Conservation (phyloP, 2,797 vertebrate genomes). For the Pampus argenteus region DNA sequence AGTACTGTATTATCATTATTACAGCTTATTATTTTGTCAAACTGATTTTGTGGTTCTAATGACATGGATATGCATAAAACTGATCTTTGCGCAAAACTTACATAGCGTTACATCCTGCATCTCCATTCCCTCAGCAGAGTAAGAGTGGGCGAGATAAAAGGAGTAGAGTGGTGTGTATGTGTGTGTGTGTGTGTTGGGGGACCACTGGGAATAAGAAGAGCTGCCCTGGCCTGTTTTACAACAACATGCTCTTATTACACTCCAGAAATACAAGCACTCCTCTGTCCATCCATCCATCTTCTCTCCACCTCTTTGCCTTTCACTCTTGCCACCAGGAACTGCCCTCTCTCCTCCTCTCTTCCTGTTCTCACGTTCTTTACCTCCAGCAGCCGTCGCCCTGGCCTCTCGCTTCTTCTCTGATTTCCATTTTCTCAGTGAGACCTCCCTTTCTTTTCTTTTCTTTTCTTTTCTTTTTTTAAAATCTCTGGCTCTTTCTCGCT, state of each 20-base stretch:
- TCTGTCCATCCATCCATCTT: slow-evolving; percentile 25
- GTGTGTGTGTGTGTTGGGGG: too few species aligned
- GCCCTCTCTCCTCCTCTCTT: slow-evolving; percentile 16
- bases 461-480: slow-evolving; percentile 12
- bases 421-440: slow-evolving; percentile 49
- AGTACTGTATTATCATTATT: background rate
- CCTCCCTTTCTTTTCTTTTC: too few species aligned
- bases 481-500: slow-evolving; percentile 16
- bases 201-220: slow-evolving; percentile 48
- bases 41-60: background rate
- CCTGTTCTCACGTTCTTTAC: slow-evolving; percentile 35
- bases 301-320: background rate
- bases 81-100: background rate
- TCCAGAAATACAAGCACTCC: slow-evolving; percentile 54
- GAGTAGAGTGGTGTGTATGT: too few species aligned
- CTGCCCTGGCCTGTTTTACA: slow-evolving; percentile 31
- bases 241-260: slow-evolving; percentile 64
- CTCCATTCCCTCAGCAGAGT: slow-evolving; percentile 44
- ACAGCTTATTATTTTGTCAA: background rate
- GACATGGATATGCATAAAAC: background rate
- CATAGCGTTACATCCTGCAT: slow-evolving; percentile 8
- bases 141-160: slow-evolving; percentile 56
- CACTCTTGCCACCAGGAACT: slow-evolving; percentile 24
- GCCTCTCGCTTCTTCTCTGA: slow-evolving; percentile 47
- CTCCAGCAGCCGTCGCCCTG: slow-evolving; percentile 16